These are phyloP conservation scores for Monarcha castaneiventris DNA, from an alignment of 2,113 vertebrate species.

Conservation along the genomic window DNA sequence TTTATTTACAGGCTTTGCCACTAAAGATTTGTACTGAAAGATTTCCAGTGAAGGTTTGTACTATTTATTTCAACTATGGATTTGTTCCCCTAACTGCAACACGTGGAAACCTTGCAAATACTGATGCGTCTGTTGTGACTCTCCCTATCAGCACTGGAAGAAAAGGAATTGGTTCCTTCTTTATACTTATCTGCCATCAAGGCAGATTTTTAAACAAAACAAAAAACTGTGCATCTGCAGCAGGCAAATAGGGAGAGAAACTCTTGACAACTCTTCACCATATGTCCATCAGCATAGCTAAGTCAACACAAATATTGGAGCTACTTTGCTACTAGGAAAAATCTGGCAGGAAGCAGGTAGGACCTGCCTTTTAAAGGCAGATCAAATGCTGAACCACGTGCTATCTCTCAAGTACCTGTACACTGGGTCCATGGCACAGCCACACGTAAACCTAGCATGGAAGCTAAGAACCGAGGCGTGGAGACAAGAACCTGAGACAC, in stretches of 20 bases:
- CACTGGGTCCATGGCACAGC: background rate
- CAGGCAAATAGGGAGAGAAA: background rate
- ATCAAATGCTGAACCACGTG: background rate
- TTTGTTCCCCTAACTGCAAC: background rate
- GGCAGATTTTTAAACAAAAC: background rate
- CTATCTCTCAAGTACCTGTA: background rate
- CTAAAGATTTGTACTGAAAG: background rate
- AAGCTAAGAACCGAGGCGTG: background rate
- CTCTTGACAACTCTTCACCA: background rate
- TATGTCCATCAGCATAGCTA: background rate
- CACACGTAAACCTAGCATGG: fast-evolving
- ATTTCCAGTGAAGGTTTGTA: background rate
- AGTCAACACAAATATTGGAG: background rate
- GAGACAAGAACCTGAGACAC: background rate
- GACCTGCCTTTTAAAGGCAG: background rate
- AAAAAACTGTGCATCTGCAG: background rate
- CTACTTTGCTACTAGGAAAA: background rate
- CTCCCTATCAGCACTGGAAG: background rate
- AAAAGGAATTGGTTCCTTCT: background rate
- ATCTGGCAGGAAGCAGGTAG: background rate
- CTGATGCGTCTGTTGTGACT: background rate
- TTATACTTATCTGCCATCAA: background rate
- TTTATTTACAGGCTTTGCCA: slow-evolving; percentile 2
- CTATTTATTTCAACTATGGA: background rate
- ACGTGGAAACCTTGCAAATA: background rate